Conservation (phyloP, 2,888 invertebrate genomes). For the Lithophane ornitopus region DNA sequence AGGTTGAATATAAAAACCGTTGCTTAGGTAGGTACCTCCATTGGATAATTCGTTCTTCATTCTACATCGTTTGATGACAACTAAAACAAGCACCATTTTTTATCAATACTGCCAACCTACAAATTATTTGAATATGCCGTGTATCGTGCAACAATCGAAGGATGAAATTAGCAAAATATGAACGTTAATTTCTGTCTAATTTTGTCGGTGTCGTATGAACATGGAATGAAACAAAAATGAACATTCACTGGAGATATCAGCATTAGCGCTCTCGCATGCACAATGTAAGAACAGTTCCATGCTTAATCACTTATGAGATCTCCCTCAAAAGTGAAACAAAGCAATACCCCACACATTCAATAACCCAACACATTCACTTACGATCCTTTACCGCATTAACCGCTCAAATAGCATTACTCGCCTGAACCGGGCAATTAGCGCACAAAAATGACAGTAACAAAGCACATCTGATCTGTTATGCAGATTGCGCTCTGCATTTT, state of each 20-base stretch:
- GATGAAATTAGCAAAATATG: not conserved
- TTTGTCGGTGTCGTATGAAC: too few relatives aligned
- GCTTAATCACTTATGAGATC: too few relatives aligned
- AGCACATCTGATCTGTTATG: conserved; percentile 73
- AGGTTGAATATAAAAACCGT: conserved; percentile 13
- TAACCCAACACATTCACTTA: conserved; percentile 8
- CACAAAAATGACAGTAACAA: conserved; percentile 72
- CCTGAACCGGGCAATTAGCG: conserved; percentile 67
- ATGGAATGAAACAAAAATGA: not conserved
- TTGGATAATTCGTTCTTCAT: not conserved
- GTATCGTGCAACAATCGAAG: too few relatives aligned
- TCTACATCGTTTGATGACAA: too few relatives aligned
- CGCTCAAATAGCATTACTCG: conserved; percentile 59
- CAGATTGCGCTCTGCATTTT: conserved; percentile 77
- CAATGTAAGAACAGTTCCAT: not conserved
- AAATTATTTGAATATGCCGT: not conserved
- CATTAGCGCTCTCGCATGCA: not conserved
- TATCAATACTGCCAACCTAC: not conserved
- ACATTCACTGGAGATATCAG: not conserved
- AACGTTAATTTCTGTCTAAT: not conserved
- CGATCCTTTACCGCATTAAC: not conserved
- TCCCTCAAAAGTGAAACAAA: not conserved
- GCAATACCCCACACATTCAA: conserved; percentile 9
- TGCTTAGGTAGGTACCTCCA: not conserved
- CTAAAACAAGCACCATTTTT: not conserved